phyloP scores from a whole-genome alignment of 1,140 invertebrate genomes.

The Stenopsyche tienmushanensis region DNA sequence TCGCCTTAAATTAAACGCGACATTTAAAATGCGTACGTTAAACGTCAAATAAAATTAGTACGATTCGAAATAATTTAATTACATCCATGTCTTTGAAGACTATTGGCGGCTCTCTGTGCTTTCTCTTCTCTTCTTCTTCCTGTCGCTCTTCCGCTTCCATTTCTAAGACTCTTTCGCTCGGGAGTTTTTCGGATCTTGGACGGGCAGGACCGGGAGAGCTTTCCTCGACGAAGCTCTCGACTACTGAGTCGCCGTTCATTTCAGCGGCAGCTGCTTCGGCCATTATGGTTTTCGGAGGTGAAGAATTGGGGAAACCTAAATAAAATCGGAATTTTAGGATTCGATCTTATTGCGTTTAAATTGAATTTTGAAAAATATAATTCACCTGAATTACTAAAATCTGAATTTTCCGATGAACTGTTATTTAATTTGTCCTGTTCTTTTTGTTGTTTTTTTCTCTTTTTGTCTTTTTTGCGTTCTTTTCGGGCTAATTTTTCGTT shows the following conservation, averaged over 20 bases:
- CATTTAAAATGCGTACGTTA: not conserved
- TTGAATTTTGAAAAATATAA: conserved; percentile 1
- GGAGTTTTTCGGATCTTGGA: conserved; percentile 39
- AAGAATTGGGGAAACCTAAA: conserved; percentile 28
- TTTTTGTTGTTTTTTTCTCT: conserved; percentile 62
- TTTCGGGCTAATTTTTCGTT: conserved; percentile 73
- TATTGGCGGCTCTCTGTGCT: conserved; percentile 78
- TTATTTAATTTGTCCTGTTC: conserved; percentile 42
- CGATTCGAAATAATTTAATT: conserved; percentile 49
- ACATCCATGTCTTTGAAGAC: conserved; percentile 77
- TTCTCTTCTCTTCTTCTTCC: conserved; percentile 70
- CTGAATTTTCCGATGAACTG: conserved; percentile 39
- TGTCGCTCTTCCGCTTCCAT: conserved; percentile 67
- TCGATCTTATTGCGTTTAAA: conserved; percentile 21
- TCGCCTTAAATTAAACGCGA: conserved; percentile 42
- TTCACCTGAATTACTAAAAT: conserved; percentile 41
- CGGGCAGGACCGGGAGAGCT: conserved; percentile 48
- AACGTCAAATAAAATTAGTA: not conserved
- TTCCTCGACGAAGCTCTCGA: conserved; percentile 44
- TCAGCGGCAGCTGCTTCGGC: conserved; percentile 37
- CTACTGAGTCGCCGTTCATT: conserved; percentile 43
- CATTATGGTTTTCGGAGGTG: conserved; percentile 30
- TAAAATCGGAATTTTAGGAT: conserved; percentile 10
- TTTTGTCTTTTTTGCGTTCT: conserved; percentile 72
- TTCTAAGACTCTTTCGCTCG: conserved; percentile 57